These are phyloP conservation scores for Cheilosia scutellata DNA, from an alignment of 2,888 invertebrate species.

Conservation along the genomic window DNA sequence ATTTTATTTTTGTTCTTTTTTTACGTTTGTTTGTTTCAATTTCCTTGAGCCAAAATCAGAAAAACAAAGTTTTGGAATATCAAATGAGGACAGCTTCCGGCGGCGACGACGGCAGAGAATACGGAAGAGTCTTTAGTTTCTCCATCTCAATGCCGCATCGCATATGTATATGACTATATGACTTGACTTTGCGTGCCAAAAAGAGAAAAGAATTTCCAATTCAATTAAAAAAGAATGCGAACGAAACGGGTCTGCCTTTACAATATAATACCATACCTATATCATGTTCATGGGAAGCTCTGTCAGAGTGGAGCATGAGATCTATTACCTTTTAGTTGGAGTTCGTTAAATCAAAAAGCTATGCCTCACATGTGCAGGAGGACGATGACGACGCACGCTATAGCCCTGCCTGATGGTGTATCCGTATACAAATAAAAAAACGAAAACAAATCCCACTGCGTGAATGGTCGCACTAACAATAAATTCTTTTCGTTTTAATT, in stretches of 20 bases:
- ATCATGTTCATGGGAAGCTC: conserved; percentile 33
- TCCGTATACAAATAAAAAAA: background rate
- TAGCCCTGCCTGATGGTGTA: conserved; percentile 28
- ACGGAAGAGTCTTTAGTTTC: conserved; percentile 35
- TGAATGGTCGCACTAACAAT: conserved; percentile 70
- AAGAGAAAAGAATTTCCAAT: conserved; percentile 45
- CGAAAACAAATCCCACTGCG: conserved; percentile 63
- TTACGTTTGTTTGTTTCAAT: conserved; percentile 58
- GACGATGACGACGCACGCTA: conserved; percentile 53
- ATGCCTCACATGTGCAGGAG: conserved; percentile 23
- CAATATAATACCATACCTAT: background rate
- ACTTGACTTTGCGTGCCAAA: conserved; percentile 58
- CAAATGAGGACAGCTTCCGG: conserved; percentile 32
- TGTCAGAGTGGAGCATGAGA: conserved; percentile 47
- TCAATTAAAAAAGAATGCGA: conserved; percentile 25
- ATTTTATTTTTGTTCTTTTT: conserved; percentile 19
- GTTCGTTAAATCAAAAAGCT: conserved; percentile 59
- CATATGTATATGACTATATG: background rate
- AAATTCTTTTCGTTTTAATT: conserved; percentile 66
- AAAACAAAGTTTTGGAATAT: conserved; percentile 60
- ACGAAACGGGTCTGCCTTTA: background rate
- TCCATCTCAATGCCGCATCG: background rate
- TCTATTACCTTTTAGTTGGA: conserved; percentile 39
- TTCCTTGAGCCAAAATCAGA: conserved; percentile 52
- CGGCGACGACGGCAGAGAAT: conserved; percentile 11